These are phyloP conservation scores for Meghimatium bilineatum DNA, from an alignment of 2,888 invertebrate species.

Conservation along the genomic window DNA sequence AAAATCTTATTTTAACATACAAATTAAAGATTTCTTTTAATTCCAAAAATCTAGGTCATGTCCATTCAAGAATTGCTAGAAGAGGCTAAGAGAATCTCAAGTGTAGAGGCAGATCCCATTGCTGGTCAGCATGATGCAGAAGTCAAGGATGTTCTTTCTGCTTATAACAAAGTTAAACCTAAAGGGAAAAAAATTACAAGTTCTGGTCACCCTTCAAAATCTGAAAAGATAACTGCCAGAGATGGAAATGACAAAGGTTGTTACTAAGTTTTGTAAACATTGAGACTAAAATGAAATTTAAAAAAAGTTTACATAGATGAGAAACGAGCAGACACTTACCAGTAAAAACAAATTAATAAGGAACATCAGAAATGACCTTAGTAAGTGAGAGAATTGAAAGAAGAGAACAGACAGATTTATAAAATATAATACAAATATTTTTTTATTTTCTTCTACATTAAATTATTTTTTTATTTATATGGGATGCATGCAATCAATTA, in stretches of 20 bases:
- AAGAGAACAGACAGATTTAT: too few species aligned
- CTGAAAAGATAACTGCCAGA: neutral
- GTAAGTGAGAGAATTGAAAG: too few species aligned
- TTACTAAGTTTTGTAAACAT: neutral
- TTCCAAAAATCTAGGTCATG: conserved; percentile 57
- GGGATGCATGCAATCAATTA: too few species aligned
- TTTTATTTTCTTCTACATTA: too few species aligned
- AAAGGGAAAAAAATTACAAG: conserved; percentile 11
- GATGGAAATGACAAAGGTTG: conserved; percentile 25
- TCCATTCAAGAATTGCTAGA: conserved; percentile 73
- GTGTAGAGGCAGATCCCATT: conserved; percentile 52
- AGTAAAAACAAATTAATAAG: too few species aligned
- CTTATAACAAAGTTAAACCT: neutral
- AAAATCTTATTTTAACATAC: neutral
- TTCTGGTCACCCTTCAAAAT: conserved; percentile 2
- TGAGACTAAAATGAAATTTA: too few species aligned
- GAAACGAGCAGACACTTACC: too few species aligned
- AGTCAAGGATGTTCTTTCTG: neutral
- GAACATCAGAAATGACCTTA: too few species aligned
- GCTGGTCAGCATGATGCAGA: neutral
- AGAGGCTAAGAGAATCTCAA: conserved; percentile 71
- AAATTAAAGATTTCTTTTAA: neutral
- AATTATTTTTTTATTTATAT: too few species aligned
- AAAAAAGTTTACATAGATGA: too few species aligned
- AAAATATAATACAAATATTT: too few species aligned